phyloP scores from a whole-genome alignment of 2,888 invertebrate genomes.

The Melieria picta region DNA sequence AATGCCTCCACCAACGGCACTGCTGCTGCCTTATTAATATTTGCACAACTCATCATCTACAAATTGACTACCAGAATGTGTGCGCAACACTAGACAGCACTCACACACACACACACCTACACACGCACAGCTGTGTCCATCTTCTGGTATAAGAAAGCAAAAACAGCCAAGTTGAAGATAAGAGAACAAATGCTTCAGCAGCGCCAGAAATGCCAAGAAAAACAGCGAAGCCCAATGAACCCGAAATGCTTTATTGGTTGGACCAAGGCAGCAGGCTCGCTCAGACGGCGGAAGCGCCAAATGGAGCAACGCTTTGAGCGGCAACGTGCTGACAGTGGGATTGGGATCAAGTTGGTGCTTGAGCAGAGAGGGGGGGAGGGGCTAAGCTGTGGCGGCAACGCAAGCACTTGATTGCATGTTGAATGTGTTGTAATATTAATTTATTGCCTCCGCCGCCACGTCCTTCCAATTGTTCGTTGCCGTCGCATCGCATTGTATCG shows the following conservation, averaged over 20 bases:
- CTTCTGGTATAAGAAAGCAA: neutral
- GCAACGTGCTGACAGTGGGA: neutral
- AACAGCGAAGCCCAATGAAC: too few species aligned
- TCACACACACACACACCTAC: neutral
- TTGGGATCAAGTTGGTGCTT: too few species aligned
- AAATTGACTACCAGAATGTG: slow-evolving; percentile 47
- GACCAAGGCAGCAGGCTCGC: neutral
- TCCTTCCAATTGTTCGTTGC: neutral
- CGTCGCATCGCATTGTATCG: slow-evolving; percentile 40
- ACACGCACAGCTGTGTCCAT: slow-evolving; percentile 3
- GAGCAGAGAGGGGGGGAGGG: too few species aligned
- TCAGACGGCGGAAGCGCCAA: slow-evolving; percentile 5
- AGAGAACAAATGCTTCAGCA: too few species aligned
- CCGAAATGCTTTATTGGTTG: neutral
- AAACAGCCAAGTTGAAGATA: neutral
- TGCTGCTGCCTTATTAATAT: slow-evolving; percentile 45
- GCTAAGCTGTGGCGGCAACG: slow-evolving; percentile 2
- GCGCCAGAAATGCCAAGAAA: too few species aligned
- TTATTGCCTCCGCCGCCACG: slow-evolving; percentile 32
- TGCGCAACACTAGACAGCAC: neutral
- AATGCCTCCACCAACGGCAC: neutral
- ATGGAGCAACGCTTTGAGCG: slow-evolving; percentile 35
- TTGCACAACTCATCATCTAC: slow-evolving; percentile 52
- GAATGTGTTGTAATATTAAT: slow-evolving; percentile 42
- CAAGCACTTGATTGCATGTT: neutral